Evolutionary conservation across 1,140 invertebrate species (phyloP).

Genomic region (Adelges cooleyi): DNA sequence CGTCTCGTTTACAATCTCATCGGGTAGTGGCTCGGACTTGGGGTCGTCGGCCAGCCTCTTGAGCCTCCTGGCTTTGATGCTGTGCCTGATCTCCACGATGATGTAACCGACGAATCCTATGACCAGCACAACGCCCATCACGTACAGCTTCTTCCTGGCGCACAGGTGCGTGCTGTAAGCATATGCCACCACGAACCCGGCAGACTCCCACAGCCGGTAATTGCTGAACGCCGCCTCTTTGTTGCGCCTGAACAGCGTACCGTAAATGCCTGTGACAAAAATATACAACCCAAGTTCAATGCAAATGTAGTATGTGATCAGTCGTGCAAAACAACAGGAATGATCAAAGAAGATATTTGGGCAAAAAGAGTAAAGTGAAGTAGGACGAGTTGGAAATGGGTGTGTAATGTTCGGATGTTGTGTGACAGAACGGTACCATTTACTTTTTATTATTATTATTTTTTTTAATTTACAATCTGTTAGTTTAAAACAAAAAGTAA

Average conservation of each 20-base stretch:
- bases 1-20: constrained; percentile 49
- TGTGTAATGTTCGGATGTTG: too few relatives aligned
- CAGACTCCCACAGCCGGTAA: constrained; percentile 86
- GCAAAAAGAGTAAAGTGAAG: too few relatives aligned
- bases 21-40: constrained; percentile 45
- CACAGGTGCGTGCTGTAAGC: constrained; percentile 68
- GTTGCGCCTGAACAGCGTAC: constrained; percentile 79
- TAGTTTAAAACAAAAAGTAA: too few relatives aligned
- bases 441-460: too few relatives aligned
- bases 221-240: constrained; percentile 95
- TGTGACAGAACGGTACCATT: too few relatives aligned
- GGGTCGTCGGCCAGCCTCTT: constrained; percentile 57
- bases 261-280: constrained; percentile 66
- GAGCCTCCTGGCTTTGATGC: constrained; percentile 49
- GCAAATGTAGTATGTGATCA: too few relatives aligned
- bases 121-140: constrained; percentile 66
- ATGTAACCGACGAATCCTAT: constrained; percentile 70
- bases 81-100: constrained; percentile 68
- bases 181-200: constrained; percentile 85
- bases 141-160: constrained; percentile 78
- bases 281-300: too few relatives aligned
- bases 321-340: too few relatives aligned
- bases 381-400: too few relatives aligned
- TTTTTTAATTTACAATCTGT: too few relatives aligned
- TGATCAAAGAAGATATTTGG: too few relatives aligned